Base-by-base conservation (phyloP, 2,797 vertebrate genomes). In the Hydrolagus colliei region DNA sequence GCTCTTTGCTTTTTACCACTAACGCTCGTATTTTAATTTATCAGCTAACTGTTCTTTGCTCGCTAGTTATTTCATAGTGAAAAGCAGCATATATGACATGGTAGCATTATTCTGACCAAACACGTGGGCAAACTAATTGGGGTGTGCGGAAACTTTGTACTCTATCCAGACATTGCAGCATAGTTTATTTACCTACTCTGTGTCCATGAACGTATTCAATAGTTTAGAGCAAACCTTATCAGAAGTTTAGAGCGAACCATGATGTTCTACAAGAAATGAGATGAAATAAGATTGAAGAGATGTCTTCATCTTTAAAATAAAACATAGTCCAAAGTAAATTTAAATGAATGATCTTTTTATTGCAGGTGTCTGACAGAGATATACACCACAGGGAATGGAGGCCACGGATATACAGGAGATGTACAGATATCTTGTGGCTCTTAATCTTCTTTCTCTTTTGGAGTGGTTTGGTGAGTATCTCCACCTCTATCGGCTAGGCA, bases 401-500 rank as follows among this genome's bases (percentile, higher is more conserved):
- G 88, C 93, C 93, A 0, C 87, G 90, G 73, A 1, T 89, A 72
- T 88, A 91, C 82, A 91, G 94, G 87, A 91, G 90, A 87, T 93
- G 93, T 87, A 94, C 94, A 1, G 94, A 94, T 78, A 27, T 84
- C 0, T 20, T 87, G 0, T 95, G 94, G 94, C 59, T 94, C 82
- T 85, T 92, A 20, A 22, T 94, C 74, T 95, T 94, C 89, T 93
- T 93, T 87, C 87, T 93, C 73, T 94, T 94, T 87, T 95, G 93
- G 93, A 87, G 90, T 86, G 93, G 93, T 80, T 89, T 92, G 93
- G 94, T 95, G 90, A 93, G 93, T 88, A 4, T 35, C 12, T 82
- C 68, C 27, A 27, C 27, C 27, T 27, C 27, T 27, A 27, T 27
- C 27, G 27, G 27, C 27, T 27, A 27, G 27, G 27, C 16, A 73